Evolutionary conservation across 2,888 invertebrate genomes (phyloP).

Genomic region (Allygus modestus): DNA sequence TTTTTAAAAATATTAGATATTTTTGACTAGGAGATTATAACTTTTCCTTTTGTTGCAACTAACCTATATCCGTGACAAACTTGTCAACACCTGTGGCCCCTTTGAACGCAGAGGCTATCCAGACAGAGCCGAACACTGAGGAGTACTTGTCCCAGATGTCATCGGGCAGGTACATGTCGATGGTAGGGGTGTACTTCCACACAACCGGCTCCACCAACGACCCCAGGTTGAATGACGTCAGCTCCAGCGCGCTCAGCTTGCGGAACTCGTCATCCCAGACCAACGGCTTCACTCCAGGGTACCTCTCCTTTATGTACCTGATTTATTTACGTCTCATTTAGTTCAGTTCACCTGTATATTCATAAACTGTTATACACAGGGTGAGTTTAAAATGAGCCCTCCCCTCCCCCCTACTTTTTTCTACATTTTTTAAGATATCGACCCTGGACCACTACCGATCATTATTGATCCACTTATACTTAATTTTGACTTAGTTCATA

Average conservation of each 20-base stretch:
- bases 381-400: too few relatives aligned
- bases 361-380: too few relatives aligned
- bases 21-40: too few relatives aligned
- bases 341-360: too few relatives aligned
- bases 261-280: slow-evolving; percentile 93
- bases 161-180: slow-evolving; percentile 74
- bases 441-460: too few relatives aligned
- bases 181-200: slow-evolving; percentile 82
- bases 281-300: slow-evolving; percentile 78
- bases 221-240: slow-evolving; percentile 75
- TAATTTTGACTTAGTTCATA: too few relatives aligned
- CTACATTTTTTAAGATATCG: too few relatives aligned
- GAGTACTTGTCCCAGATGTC: slow-evolving; percentile 79
- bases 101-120: slow-evolving; percentile 92
- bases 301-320: slow-evolving; percentile 75
- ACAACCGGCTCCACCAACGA: slow-evolving; percentile 81
- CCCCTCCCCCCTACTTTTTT: too few relatives aligned
- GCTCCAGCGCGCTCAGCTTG: slow-evolving; percentile 76
- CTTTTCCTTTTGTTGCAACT: slow-evolving; percentile 55
- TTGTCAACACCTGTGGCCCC: slow-evolving; percentile 81
- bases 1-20: too few relatives aligned
- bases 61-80: slow-evolving; percentile 77
- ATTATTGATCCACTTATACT: too few relatives aligned
- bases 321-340: slow-evolving; percentile 17
- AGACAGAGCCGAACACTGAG: slow-evolving; percentile 81